Evolutionary conservation across 2,113 vertebrate species (phyloP).

Genomic region (Pithys albifrons): DNA sequence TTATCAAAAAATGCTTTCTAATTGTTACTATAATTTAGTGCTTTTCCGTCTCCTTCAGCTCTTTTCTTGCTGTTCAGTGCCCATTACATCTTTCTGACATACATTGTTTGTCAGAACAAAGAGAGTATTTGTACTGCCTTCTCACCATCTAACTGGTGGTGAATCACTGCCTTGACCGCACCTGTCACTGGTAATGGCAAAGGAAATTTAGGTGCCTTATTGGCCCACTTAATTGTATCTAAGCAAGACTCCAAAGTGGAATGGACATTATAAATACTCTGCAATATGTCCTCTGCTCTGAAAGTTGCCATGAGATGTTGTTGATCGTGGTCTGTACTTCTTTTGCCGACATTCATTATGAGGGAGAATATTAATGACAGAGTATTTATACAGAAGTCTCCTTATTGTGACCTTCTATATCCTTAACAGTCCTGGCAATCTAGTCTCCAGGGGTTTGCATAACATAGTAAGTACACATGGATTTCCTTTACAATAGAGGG

Average conservation of each 20-base stretch:
- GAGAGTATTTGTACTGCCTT: background rate
- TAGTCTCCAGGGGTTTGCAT: constrained; percentile 24
- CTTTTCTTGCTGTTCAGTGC: background rate
- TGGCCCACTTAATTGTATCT: background rate
- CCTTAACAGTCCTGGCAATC: background rate
- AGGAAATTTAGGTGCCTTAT: background rate
- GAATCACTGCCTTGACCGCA: rapidly evolving
- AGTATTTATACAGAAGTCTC: constrained; percentile 1
- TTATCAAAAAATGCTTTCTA: background rate
- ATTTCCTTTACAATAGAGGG: constrained; percentile 61
- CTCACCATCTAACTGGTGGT: background rate
- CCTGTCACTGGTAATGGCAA: background rate
- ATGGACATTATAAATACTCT: background rate
- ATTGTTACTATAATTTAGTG: background rate
- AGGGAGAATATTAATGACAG: background rate
- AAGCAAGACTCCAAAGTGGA: background rate
- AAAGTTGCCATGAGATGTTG: background rate
- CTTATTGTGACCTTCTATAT: background rate
- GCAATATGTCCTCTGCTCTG: background rate
- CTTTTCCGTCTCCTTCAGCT: background rate
- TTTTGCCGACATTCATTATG: background rate
- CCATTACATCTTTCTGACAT: background rate
- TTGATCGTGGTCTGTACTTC: background rate
- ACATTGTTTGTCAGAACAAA: background rate
- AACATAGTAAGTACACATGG: constrained; percentile 49